These are phyloP conservation scores for Melanaphis sacchari DNA, from an alignment of 1,140 invertebrate species.

Conservation along the genomic window DNA sequence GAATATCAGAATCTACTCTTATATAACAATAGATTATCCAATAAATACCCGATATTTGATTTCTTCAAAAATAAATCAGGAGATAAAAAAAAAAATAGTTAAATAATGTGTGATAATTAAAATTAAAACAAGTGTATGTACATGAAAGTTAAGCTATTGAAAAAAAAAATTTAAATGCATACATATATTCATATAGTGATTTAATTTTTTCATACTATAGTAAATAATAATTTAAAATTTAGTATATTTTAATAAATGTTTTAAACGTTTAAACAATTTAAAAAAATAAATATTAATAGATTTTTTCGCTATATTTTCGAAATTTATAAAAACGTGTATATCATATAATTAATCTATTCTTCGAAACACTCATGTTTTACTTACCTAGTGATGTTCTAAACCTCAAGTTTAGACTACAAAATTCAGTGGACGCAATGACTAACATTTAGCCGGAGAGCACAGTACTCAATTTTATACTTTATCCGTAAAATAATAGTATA, in stretches of 20 bases:
- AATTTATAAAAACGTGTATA: neutral
- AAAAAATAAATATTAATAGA: neutral
- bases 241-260: neutral
- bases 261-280: no score
- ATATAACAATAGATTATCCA: no score
- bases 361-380: neutral
- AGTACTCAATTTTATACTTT: neutral
- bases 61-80: no score
- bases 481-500: neutral
- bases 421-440: neutral
- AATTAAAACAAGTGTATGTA: no score
- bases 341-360: neutral
- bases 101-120: neutral
- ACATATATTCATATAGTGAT: no score
- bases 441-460: neutral
- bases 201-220: no score
- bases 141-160: no score
- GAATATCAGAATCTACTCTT: no score
- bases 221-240: no score
- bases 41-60: no score
- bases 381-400: neutral
- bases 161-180: no score
- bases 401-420: neutral
- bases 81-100: no score
- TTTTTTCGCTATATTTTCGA: neutral